Evolutionary conservation across 2,797 vertebrate genomes (phyloP), one percentile per base, ranked within the genome.

Genomic region (Bovichtus diacanthus): DNA sequence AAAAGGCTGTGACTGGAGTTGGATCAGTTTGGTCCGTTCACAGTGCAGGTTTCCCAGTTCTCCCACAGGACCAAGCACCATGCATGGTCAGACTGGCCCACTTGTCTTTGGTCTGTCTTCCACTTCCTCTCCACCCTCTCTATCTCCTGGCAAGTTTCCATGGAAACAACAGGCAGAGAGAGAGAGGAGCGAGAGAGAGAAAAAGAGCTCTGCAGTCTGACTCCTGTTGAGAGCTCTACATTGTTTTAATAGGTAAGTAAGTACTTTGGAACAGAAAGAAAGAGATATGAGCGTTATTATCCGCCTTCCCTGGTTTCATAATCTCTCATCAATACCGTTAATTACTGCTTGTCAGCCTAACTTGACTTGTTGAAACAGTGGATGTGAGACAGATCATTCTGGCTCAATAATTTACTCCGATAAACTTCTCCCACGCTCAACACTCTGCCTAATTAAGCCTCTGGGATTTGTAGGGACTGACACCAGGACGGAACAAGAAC

Each of bases 71-170:
- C 87, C 83, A 19, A 56, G 77, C 70, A 80, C 76, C 85, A 82
- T 89, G 88, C 87, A 87, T 90, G 90, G 90, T 87, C 89, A 89
- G 89, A 92, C 93, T 88, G 91, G 91, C 84, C 90, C 81, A 80
- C 90, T 91, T 89, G 91, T 87, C 86, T 84, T n/a, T 76, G 85
- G 87, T 89, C 87, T 76, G 82, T 87, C 83, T 88, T 87, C 75
- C 66, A 67, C 82, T 88, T 89, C 80, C 84, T 86, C 84, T 74
- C 86, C 84, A 88, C 85, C 88, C 84, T 87, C 77, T 87, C 76
- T 80, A 88, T 84, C 91, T 89, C 80, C 88, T 92, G 87, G 93
- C 91, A 95, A 72, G 95, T 96, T 95, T 94, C 95, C 94, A 96
- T 96, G 95, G 95, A 94, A 96, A 96, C 95, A 95, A 93, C 91